A percentile compares a stretch with the other conserved stretches of the same genome.
Conservation (phyloP, 2,888 invertebrate species). For the Melikaiella ostensackeni region DNA sequence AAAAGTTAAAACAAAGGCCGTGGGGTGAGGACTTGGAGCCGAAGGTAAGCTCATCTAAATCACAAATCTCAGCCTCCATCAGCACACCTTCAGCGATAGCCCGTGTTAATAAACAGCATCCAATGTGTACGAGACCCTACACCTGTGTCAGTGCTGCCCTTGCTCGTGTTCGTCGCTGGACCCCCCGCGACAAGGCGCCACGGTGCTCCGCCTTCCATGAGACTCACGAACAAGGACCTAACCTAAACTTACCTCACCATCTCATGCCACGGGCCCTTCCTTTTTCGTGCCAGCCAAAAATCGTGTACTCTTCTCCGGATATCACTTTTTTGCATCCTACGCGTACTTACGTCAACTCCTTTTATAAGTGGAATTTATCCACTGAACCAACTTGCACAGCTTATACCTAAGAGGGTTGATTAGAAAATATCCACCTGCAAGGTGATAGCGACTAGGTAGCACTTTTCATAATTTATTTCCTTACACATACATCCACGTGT, state of each 20-base stretch:
- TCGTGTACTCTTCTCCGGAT: conserved; percentile 23
- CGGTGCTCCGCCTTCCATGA: conserved; percentile 73
- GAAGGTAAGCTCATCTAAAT: conserved; percentile 74
- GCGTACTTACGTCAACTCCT: background rate
- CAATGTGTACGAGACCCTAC: conserved; percentile 47
- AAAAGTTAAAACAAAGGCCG: conserved; percentile 70
- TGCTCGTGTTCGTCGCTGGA: conserved; percentile 63
- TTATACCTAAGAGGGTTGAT: too few relatives aligned
- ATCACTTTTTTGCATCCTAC: conserved; percentile 15
- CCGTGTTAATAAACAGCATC: conserved; percentile 65
- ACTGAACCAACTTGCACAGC: too few relatives aligned
- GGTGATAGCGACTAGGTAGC: too few relatives aligned
- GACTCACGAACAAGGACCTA: conserved; percentile 45
- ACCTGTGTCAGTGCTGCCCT: conserved; percentile 58
- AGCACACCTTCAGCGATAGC: conserved; percentile 70
- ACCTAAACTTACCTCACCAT: conserved; percentile 39
- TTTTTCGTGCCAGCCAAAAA: conserved; percentile 41
- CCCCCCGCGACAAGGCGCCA: conserved; percentile 78
- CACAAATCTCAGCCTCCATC: conserved; percentile 74
- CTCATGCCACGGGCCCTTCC: conserved; percentile 31
- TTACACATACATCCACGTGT: background rate
- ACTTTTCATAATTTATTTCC: conserved; percentile 16
- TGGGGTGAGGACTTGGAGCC: conserved; percentile 45
- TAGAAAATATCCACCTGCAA: too few relatives aligned
- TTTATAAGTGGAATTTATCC: too few relatives aligned